phyloP scores from a whole-genome alignment of 2,797 vertebrate species.

The Meriones psammophilus region DNA sequence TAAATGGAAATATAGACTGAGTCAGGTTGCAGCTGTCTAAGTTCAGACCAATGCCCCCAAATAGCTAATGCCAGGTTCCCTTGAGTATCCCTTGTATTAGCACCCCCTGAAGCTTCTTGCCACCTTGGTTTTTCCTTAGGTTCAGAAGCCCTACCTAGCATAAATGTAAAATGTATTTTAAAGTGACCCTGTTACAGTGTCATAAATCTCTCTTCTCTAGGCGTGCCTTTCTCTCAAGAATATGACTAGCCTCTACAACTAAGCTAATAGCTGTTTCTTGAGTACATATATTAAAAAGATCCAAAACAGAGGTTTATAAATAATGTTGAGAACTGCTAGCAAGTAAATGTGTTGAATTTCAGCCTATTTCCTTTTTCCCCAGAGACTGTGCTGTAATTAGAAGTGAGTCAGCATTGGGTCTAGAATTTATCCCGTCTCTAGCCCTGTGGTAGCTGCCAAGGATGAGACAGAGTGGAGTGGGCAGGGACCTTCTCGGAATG shows the following conservation, averaged over 20 bases:
- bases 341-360: constrained; percentile 53
- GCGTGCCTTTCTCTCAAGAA: constrained; percentile 47
- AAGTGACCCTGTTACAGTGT: constrained; percentile 66
- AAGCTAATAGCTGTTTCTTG: constrained; percentile 17
- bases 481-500: constrained; percentile 40
- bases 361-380: neutral
- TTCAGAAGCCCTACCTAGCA: constrained; percentile 63
- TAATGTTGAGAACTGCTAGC: constrained; percentile 37
- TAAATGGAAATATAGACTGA: neutral
- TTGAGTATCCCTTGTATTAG: constrained; percentile 34
- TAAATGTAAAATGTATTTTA: constrained; percentile 70
- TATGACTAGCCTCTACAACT: constrained; percentile 37
- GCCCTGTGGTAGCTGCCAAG: neutral
- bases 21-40: constrained; percentile 29
- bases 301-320: constrained; percentile 61
- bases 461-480: neutral
- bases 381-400: constrained; percentile 24
- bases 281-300: constrained; percentile 52
- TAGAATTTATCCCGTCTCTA: constrained; percentile 37
- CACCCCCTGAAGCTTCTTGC: neutral
- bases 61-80: neutral
- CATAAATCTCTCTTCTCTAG: constrained; percentile 61
- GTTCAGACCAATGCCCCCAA: neutral
- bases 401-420: constrained; percentile 39
- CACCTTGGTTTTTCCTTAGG: constrained; percentile 55